These are phyloP conservation scores for Streptopelia turtur DNA, from an alignment of 2,797 vertebrate genomes.

Conservation along the genomic window DNA sequence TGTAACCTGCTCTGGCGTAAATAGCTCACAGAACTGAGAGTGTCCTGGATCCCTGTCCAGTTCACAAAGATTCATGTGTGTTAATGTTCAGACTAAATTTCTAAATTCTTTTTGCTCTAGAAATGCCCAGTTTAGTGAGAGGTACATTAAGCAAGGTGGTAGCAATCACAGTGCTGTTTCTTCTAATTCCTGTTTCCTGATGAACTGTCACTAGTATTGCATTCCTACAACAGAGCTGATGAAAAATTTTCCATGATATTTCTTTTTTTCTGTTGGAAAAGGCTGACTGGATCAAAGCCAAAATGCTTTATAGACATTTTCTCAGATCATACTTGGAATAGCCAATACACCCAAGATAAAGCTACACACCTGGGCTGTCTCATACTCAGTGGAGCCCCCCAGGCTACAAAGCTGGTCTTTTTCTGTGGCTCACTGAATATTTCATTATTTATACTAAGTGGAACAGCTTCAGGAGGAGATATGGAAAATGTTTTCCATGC, in stretches of 20 bases:
- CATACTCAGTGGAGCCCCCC: neutral
- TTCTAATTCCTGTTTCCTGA: neutral
- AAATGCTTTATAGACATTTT: slow-evolving; percentile 2
- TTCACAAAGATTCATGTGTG: neutral
- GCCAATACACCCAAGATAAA: neutral
- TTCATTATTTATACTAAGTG: slow-evolving; percentile 65
- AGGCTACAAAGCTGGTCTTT: slow-evolving; percentile 9
- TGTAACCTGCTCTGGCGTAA: neutral
- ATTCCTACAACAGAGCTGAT: neutral
- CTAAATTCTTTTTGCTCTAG: neutral
- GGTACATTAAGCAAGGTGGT: neutral
- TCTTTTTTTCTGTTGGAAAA: neutral
- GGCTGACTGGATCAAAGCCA: neutral
- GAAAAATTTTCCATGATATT: neutral
- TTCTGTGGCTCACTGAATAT: slow-evolving; percentile 43
- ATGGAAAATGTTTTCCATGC: slow-evolving; percentile 45
- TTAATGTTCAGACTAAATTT: neutral
- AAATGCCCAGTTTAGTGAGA: neutral
- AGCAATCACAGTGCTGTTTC: neutral
- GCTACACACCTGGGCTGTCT: slow-evolving; percentile 20
- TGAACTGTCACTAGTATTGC: neutral
- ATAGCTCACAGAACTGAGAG: neutral
- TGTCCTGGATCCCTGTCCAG: neutral
- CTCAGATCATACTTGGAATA: neutral
- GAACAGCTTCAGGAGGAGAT: slow-evolving; percentile 48